Conservation (phyloP, 2,888 invertebrate species). For the Drosophila kambysellisi region DNA sequence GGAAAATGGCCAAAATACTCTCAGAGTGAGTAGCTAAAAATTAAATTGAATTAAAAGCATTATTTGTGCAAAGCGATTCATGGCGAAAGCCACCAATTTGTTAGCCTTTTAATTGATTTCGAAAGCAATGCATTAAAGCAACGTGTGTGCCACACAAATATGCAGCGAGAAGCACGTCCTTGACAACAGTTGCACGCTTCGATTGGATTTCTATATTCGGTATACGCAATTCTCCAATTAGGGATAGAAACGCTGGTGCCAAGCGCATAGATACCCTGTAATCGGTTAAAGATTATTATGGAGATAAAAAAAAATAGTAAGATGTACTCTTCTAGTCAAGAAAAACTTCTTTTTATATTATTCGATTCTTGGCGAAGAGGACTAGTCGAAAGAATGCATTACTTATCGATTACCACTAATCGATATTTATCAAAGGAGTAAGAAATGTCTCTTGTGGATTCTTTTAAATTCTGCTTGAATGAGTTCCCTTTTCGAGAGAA, state of each 20-base stretch:
- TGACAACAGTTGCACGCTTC: conserved; percentile 32
- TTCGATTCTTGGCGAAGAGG: not conserved
- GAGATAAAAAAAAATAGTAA: not conserved
- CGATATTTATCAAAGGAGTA: not conserved
- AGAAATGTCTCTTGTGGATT: not conserved
- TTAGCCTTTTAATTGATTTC: conserved; percentile 56
- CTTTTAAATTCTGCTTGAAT: not conserved
- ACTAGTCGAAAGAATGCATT: not conserved
- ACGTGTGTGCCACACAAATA: conserved; percentile 14
- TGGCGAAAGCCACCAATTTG: conserved; percentile 25
- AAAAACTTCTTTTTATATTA: not conserved
- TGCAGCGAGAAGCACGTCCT: conserved; percentile 25
- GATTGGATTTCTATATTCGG: conserved; percentile 13
- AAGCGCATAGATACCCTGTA: conserved; percentile 9
- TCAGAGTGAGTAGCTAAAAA: conserved; percentile 34
- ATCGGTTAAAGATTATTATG: no score
- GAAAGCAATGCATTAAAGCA: conserved; percentile 45
- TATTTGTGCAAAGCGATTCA: conserved; percentile 23
- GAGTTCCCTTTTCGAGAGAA: not conserved
- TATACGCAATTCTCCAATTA: conserved; percentile 29
- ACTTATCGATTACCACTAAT: not conserved
- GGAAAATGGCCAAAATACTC: not conserved
- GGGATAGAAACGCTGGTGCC: conserved; percentile 11
- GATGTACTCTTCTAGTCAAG: not conserved
- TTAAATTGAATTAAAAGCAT: conserved; percentile 51